Percentiles rank a stretch among this genome's conserved stretches.
Conservation (phyloP, 2,888 invertebrate species). For the Eucera pruinosa region DNA sequence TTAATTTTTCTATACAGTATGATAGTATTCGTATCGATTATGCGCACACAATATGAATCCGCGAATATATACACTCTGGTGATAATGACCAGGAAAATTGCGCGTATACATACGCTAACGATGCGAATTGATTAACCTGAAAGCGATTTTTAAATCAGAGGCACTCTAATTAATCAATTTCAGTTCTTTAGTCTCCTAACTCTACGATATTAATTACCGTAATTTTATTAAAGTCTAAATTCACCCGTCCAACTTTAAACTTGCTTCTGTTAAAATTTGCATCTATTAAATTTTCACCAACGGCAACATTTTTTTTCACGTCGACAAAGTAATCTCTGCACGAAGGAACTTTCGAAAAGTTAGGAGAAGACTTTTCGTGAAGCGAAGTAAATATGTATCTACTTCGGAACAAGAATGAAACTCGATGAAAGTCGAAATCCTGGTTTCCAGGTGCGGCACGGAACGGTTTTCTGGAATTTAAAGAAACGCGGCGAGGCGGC, state of each 20-base stretch:
- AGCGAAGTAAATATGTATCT: background rate
- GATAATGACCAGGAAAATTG: no score
- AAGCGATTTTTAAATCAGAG: no score
- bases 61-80: no score
- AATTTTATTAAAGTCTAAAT: background rate
- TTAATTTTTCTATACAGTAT: no score
- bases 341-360: background rate
- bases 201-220: background rate
- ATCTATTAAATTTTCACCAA: background rate
- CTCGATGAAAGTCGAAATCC: conserved; percentile 6
- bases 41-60: no score
- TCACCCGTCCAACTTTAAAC: background rate
- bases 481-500: background rate
- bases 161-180: no score
- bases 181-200: no score
- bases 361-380: background rate
- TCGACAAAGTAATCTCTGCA: background rate
- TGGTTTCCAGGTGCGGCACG: background rate
- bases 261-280: background rate
- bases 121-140: no score
- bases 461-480: background rate
- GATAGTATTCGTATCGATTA: no score
- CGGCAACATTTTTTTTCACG: background rate
- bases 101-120: no score
- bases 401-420: background rate